Conservation (phyloP, 2,888 invertebrate genomes). For the Ectropis crepuscularia region DNA sequence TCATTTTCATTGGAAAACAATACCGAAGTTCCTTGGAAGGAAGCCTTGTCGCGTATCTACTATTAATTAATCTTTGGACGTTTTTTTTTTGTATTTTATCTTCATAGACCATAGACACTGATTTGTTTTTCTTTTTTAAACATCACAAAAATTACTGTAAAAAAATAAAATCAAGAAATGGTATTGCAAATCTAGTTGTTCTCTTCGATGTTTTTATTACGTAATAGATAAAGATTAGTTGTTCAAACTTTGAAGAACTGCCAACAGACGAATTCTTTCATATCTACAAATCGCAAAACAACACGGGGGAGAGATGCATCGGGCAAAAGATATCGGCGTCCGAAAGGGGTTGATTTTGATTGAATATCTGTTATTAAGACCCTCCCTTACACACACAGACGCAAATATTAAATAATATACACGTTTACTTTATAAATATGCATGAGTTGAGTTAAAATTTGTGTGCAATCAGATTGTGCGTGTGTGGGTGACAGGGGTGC, state of each 20-base stretch:
- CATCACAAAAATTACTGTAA: too few relatives aligned
- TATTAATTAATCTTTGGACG: slow-evolving; percentile 27
- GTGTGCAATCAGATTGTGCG: slow-evolving; percentile 56
- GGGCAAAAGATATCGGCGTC: slow-evolving; percentile 78
- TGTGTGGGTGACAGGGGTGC: slow-evolving; percentile 47
- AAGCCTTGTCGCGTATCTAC: slow-evolving; percentile 51
- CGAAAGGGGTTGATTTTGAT: slow-evolving; percentile 83
- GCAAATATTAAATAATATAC: slow-evolving; percentile 80
- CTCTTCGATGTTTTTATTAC: neutral
- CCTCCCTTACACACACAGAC: slow-evolving; percentile 71
- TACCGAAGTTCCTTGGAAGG: slow-evolving; percentile 62
- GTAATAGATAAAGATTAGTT: neutral
- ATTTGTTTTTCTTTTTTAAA: neutral
- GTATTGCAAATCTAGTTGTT: too few relatives aligned
- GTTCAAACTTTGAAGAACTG: slow-evolving; percentile 9
- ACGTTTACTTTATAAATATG: slow-evolving; percentile 81
- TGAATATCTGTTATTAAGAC: slow-evolving; percentile 85
- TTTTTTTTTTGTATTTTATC: neutral
- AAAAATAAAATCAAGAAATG: too few relatives aligned
- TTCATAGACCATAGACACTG: neutral
- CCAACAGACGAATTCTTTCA: slow-evolving; percentile 34
- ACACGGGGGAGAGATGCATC: slow-evolving; percentile 64
- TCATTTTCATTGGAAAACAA: slow-evolving; percentile 61
- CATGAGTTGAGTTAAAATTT: slow-evolving; percentile 78
- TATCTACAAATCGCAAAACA: slow-evolving; percentile 43